Conservation (phyloP, 1,140 invertebrate genomes). For the Drosophila busckii region DNA sequence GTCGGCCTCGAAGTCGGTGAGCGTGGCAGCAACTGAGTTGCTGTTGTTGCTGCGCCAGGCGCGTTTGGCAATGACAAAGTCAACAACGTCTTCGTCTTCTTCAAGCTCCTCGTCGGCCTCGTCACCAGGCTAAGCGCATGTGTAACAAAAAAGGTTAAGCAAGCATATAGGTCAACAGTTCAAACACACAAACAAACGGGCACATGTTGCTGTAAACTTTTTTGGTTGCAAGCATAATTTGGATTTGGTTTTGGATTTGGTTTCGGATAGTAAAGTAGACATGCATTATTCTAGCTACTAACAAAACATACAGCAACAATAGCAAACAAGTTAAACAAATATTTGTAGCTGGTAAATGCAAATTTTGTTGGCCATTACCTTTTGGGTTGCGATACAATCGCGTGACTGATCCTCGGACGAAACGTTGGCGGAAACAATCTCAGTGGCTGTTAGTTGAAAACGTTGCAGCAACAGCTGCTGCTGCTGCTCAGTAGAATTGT, state of each 20-base stretch:
- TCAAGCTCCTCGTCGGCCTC: conserved; percentile 65
- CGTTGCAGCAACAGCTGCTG: conserved; percentile 34
- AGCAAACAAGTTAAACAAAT: conserved; percentile 24
- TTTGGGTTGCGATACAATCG: conserved; percentile 75
- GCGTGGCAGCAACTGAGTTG: conserved; percentile 31
- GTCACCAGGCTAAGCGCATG: conserved; percentile 49
- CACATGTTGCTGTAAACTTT: conserved; percentile 30
- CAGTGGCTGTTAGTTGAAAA: conserved; percentile 45
- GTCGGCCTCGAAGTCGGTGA: conserved; percentile 77
- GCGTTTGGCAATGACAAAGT: conserved; percentile 55
- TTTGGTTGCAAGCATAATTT: not conserved
- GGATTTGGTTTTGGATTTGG: not conserved
- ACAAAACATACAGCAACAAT: conserved; percentile 33
- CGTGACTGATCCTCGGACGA: conserved; percentile 53
- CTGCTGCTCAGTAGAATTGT: conserved; percentile 11
- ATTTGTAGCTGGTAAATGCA: conserved; percentile 28
- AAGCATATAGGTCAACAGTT: conserved; percentile 23
- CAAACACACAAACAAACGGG: conserved; percentile 8
- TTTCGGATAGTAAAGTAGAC: conserved; percentile 19
- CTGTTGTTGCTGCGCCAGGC: conserved; percentile 37
- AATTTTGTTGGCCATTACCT: conserved; percentile 43
- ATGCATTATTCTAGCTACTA: conserved; percentile 30
- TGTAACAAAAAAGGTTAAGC: conserved; percentile 35
- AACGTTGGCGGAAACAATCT: conserved; percentile 40
- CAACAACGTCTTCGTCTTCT: conserved; percentile 54